phyloP scores from a whole-genome alignment of 1,140 invertebrate species.

The Phymastichus coffea region DNA sequence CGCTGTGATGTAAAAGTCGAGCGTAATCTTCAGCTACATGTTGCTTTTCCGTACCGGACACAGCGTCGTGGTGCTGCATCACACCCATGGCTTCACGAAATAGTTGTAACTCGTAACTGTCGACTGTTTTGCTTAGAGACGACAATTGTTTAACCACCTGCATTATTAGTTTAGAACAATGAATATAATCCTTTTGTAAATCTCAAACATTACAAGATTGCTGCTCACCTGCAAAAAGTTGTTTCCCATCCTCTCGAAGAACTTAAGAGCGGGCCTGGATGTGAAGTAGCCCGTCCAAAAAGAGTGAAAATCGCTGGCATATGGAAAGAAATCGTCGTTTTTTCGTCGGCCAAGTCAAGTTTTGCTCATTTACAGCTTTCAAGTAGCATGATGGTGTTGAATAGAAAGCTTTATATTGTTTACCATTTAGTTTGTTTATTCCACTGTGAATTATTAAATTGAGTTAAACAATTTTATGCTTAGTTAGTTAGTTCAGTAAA shows the following conservation, averaged over 20 bases:
- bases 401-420: conserved; percentile 79
- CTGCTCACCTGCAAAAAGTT: conserved; percentile 79
- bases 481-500: too few relatives aligned
- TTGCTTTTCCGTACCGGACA: conserved; percentile 84
- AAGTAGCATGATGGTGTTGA: conserved; percentile 95
- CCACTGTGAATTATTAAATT: conserved; percentile 23
- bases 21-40: conserved; percentile 83
- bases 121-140: conserved; percentile 29
- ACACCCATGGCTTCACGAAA: conserved; percentile 65
- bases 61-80: conserved; percentile 85
- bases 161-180: neutral
- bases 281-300: too few relatives aligned
- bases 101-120: conserved; percentile 39
- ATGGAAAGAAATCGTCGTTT: conserved; percentile 90
- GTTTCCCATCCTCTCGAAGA: conserved; percentile 74
- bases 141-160: conserved; percentile 46
- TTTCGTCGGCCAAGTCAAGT: conserved; percentile 68
- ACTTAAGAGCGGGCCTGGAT: too few relatives aligned
- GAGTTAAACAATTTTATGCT: neutral
- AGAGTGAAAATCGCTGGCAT: conserved; percentile 76
- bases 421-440: conserved; percentile 62
- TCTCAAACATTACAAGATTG: neutral
- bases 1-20: conserved; percentile 62
- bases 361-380: conserved; percentile 73
- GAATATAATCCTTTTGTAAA: neutral